These are phyloP conservation scores for Alethe castanea DNA, from an alignment of 2,113 vertebrate genomes.

Conservation along the genomic window DNA sequence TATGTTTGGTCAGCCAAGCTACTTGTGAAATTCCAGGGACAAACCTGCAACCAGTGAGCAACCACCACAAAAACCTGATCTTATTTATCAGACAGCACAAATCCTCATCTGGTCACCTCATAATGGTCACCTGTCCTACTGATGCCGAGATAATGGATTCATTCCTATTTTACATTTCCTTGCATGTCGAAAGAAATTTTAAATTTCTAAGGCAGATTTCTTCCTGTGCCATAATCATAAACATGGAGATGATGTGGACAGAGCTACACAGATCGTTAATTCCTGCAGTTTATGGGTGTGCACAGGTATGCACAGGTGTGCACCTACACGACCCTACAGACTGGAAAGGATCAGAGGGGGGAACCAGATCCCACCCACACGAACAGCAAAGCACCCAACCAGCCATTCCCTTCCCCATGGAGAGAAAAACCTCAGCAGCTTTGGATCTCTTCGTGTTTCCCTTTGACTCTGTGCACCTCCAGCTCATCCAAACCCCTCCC, in stretches of 20 bases:
- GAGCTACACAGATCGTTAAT: background rate
- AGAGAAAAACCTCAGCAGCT: background rate
- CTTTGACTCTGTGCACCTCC: background rate
- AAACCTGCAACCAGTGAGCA: background rate
- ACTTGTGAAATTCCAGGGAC: background rate
- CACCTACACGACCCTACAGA: accelerated
- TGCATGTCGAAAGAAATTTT: background rate
- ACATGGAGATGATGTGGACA: background rate
- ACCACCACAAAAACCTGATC: background rate
- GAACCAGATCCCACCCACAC: background rate
- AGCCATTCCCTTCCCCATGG: accelerated
- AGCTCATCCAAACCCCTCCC: background rate
- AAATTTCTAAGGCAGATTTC: background rate
- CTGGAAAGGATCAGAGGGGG: background rate
- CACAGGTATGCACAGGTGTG: no score
- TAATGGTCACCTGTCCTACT: background rate
- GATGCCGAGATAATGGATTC: background rate
- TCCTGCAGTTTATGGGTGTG: background rate
- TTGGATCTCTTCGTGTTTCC: accelerated
- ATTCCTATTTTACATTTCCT: background rate
- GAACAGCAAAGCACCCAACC: background rate
- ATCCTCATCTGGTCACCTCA: background rate
- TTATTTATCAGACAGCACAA: background rate
- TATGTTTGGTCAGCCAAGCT: background rate
- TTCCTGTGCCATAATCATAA: background rate